Base-by-base conservation (phyloP, 2,888 invertebrate genomes). In the Sericinus montela region DNA sequence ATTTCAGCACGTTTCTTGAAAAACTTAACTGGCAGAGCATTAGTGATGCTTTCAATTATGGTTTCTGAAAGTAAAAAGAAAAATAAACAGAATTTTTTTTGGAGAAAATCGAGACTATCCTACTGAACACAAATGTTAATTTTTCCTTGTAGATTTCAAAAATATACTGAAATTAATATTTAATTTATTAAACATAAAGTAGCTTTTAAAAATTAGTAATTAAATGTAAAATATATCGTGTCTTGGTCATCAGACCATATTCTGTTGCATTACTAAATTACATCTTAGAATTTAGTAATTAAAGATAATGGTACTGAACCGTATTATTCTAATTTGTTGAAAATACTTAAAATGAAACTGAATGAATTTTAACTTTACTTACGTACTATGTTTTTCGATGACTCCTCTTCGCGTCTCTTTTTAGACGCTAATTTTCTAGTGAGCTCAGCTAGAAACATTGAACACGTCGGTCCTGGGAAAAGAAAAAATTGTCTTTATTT, bases 371-470 rank as follows among this genome's bases (percentile, higher is more conserved):
- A 39, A 25, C 39, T 40, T 51, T 43, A 75, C 85, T 80, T 62
- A 88, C 87, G 77, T 47, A 87, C 72, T 53, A 87, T 65, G 60
- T 80, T 80, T 48, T 50, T 71, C 3, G 80, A 67, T 7, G 64
- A 51, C 51, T 79, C 75, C 32, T 70, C 72, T 51, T 75, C 77
- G 52, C 75, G 63, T 54, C 64, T 78, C 53, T 69, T 78, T 59
- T 72, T 82, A 1, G 62, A 63, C 4, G 76, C 76, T 48, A 85
- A 59, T 60, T 75, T 85, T 62, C 69, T 72, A 7, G 81, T 72
- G 45, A 87, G 55, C 52, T 85, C 84, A 10, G 80, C 70, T 39
- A 88, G 65, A 56, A 86, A 87, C 80, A 80, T 83, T 10, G 85
- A 83, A 60, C 87, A 87, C 8, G 80, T 73, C 41, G 83, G 77